Percentiles rank a stretch among this genome's conserved stretches.
Conservation (phyloP, 1,140 invertebrate species). For the Plutomurus gul region DNA sequence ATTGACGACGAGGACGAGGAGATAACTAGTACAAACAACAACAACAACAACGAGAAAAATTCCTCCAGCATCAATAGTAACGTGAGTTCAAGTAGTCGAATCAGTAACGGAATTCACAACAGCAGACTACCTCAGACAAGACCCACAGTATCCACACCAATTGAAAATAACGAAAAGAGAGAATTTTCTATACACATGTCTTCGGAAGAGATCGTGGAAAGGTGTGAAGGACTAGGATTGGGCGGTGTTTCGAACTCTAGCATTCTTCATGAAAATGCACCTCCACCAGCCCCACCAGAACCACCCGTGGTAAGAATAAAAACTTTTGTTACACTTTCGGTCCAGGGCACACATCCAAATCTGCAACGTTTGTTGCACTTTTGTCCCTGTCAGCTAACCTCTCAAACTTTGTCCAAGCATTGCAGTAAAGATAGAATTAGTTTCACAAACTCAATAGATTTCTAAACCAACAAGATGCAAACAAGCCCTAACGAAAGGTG, state of each 20-base stretch:
- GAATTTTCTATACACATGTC: constrained; percentile 57
- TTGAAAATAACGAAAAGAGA: neutral
- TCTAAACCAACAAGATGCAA: too few species aligned
- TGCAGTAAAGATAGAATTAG: too few species aligned
- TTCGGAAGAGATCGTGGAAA: constrained; percentile 57
- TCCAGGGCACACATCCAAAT: too few species aligned
- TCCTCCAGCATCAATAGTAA: constrained; percentile 45
- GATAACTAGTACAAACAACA: constrained; percentile 12
- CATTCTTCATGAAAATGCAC: constrained; percentile 63
- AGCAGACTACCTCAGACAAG: neutral
- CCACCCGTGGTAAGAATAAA: constrained; percentile 66
- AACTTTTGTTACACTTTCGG: too few species aligned
- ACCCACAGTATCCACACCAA: neutral
- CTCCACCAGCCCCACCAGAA: constrained; percentile 73
- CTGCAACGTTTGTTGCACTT: too few species aligned
- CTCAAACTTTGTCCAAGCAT: too few species aligned
- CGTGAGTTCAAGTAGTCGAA: neutral
- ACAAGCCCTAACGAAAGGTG: too few species aligned
- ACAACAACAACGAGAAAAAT: constrained; percentile 27
- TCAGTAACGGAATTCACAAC: neutral
- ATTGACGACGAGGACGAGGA: constrained; percentile 28
- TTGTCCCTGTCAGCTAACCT: too few species aligned
- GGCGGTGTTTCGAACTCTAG: constrained; percentile 59
- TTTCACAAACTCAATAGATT: too few species aligned
- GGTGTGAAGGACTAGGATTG: constrained; percentile 61